Percentiles rank a stretch among this genome's conserved stretches.
Conservation (phyloP, 2,888 invertebrate genomes). For the Stenolophus ochropezus region DNA sequence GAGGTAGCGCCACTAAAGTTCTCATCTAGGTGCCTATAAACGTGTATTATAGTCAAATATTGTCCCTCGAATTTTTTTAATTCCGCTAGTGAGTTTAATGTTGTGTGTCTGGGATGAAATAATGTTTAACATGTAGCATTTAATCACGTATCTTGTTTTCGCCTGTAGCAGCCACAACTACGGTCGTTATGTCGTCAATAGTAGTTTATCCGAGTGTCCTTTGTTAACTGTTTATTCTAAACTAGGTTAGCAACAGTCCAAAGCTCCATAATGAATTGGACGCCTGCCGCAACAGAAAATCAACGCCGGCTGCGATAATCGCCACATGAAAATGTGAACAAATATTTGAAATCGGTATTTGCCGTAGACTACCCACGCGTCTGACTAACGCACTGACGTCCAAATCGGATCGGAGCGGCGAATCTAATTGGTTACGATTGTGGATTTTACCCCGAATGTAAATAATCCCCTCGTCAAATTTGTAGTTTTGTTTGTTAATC, state of each 20-base stretch:
- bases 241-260: neutral
- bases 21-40: too few species aligned
- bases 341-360: conserved; percentile 31
- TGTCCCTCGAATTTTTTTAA: too few species aligned
- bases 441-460: neutral
- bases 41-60: too few species aligned
- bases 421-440: conserved; percentile 13
- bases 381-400: neutral
- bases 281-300: neutral
- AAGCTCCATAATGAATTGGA: neutral
- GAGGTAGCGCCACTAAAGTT: too few species aligned
- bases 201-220: neutral
- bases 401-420: conserved; percentile 2
- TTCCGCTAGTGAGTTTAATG: too few species aligned
- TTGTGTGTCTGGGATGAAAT: too few species aligned
- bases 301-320: neutral
- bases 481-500: conserved; percentile 32
- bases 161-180: neutral
- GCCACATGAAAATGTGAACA: conserved; percentile 35
- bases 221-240: neutral
- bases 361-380: neutral
- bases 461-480: conserved; percentile 17
- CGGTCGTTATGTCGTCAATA: neutral
- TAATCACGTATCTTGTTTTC: neutral
- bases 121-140: neutral